phyloP scores from a whole-genome alignment of 2,888 invertebrate species.

The Sipha maydis region DNA sequence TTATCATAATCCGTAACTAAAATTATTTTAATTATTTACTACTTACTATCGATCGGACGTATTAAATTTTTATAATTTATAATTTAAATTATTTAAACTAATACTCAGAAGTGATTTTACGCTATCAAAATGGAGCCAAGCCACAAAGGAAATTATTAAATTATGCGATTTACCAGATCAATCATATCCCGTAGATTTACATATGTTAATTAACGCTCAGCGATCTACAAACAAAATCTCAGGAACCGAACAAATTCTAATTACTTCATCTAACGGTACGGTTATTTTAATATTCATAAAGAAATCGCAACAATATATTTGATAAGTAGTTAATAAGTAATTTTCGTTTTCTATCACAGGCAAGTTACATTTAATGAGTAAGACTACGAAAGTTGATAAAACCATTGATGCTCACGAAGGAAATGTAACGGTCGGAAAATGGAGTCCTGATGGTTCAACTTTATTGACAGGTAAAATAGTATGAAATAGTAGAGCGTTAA shows the following conservation, averaged over 20 bases:
- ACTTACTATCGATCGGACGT: no score
- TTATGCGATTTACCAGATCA: conserved; percentile 84
- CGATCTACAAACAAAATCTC: conserved; percentile 67
- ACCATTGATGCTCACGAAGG: conserved; percentile 91
- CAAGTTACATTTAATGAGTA: conserved; percentile 87
- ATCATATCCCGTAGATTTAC: conserved; percentile 89
- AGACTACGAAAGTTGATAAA: conserved; percentile 91
- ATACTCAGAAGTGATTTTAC: conserved; percentile 87
- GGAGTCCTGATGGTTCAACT: conserved; percentile 97
- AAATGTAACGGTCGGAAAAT: conserved; percentile 87
- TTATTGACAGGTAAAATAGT: conserved; percentile 79
- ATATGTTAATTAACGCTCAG: conserved; percentile 77
- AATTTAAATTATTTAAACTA: background rate
- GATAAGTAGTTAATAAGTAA: no score
- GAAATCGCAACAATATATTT: background rate
- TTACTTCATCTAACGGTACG: conserved; percentile 89
- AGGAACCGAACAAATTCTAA: conserved; percentile 82
- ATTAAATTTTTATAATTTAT: no score
- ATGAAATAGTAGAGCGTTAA: background rate
- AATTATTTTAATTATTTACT: no score
- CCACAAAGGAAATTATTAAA: conserved; percentile 79
- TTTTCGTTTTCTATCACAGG: conserved; percentile 68
- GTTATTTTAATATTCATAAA: conserved; percentile 65
- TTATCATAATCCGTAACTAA: no score
- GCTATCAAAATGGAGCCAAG: conserved; percentile 88